A percentile compares a stretch with the other conserved stretches of the same genome.
Evolutionary conservation across 2,888 invertebrate species (phyloP).

Genomic region (Dryocosmus kuriphilus): DNA sequence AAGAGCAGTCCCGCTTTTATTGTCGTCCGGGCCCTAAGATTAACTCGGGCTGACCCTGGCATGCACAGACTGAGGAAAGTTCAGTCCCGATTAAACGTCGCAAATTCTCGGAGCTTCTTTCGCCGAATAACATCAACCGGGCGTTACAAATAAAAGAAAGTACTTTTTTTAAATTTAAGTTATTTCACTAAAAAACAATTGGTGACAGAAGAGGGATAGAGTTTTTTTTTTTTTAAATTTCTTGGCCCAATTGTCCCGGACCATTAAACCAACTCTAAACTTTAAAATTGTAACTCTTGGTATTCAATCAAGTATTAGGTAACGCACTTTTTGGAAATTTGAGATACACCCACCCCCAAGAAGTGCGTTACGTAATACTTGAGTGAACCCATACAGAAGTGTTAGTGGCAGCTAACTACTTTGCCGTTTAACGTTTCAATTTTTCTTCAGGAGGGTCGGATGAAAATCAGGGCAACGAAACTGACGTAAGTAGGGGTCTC

Average conservation of each 20-base stretch:
- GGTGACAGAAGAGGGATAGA: too few species aligned
- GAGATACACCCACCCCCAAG: background rate
- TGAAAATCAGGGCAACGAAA: background rate
- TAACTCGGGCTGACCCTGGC: conserved; percentile 62
- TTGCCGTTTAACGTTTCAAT: background rate
- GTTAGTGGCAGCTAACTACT: background rate
- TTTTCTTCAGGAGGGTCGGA: background rate
- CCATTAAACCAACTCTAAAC: background rate
- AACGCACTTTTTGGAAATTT: background rate
- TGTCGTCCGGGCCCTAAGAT: conserved; percentile 67
- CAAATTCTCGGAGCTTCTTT: background rate
- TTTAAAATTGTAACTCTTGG: background rate
- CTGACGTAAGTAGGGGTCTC: conserved; percentile 28
- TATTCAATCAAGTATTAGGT: background rate
- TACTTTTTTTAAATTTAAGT: background rate
- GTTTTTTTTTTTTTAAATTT: too few species aligned
- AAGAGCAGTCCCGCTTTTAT: conserved; percentile 71
- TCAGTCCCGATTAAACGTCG: background rate
- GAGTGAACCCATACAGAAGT: background rate
- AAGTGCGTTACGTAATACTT: background rate
- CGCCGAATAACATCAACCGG: background rate
- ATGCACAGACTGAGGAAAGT: conserved; percentile 1
- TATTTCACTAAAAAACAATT: too few species aligned
- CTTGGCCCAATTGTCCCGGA: too few species aligned
- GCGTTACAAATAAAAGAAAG: background rate